These are phyloP conservation scores for Dascyllus trimaculatus DNA, from an alignment of 2,113 vertebrate genomes.

Conservation along the genomic window DNA sequence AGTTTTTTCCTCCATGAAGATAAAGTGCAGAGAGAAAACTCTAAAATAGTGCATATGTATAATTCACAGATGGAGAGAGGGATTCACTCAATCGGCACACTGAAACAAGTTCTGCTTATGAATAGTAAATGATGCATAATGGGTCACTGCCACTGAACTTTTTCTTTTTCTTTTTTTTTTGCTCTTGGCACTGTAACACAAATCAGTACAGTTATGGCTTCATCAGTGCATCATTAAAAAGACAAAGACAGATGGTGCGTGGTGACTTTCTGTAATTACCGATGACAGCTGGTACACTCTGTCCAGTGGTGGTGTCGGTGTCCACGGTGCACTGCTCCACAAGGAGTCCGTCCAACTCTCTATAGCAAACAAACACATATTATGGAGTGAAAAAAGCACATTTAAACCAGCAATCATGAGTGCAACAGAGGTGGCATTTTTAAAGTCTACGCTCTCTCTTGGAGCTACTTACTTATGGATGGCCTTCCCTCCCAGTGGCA, in stretches of 20 bases:
- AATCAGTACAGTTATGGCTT: conserved; percentile 13
- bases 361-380: conserved; percentile 64
- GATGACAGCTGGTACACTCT: conserved; percentile 90
- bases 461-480: conserved; percentile 93
- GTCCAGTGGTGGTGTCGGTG: conserved; percentile 89
- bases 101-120: conserved; percentile 44
- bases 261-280: conserved; percentile 81
- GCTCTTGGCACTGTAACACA: not conserved
- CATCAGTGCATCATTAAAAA: conserved; percentile 9
- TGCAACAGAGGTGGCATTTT: not conserved
- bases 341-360: conserved; percentile 91
- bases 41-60: conserved; percentile 60
- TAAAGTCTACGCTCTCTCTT: not conserved
- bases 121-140: conserved; percentile 46
- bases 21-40: conserved; percentile 19
- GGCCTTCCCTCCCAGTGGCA: conserved; percentile 95
- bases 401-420: too few relatives aligned
- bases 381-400: not conserved
- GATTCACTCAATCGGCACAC: not conserved
- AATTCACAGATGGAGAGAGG: conserved; percentile 55
- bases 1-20: not conserved
- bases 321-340: conserved; percentile 95
- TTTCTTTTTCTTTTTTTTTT: not conserved
- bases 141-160: conserved; percentile 2
- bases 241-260: not conserved